phyloP scores from a whole-genome alignment of 2,113 vertebrate species.

The Corythoichthys haematopterus region DNA sequence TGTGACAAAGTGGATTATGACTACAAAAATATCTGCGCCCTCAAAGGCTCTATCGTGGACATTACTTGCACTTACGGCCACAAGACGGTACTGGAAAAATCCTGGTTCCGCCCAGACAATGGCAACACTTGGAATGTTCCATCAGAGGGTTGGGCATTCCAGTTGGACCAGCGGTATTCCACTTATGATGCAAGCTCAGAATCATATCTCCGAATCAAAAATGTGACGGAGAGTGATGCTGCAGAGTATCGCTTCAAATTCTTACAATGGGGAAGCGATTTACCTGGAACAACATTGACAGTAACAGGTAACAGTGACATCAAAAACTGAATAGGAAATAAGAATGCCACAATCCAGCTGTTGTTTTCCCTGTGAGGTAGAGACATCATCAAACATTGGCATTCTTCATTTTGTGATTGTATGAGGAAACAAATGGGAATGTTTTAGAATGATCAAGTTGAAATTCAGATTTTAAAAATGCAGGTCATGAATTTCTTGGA shows the following conservation, averaged over 20 bases:
- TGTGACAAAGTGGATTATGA: not conserved
- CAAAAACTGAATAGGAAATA: not conserved
- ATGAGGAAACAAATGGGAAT: no score
- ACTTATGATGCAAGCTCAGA: rapidly evolving
- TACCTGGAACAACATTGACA: no score
- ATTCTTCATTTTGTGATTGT: no score
- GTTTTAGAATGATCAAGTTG: no score
- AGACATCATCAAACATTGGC: no score
- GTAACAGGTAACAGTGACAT: no score
- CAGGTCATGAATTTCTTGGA: not conserved
- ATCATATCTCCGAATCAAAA: not conserved
- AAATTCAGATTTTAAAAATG: no score
- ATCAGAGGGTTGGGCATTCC: no score
- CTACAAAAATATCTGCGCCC: not conserved
- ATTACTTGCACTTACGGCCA: no score
- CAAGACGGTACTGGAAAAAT: no score
- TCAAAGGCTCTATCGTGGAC: not conserved
- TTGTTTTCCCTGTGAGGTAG: not conserved
- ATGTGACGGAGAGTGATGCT: slow-evolving; percentile 13
- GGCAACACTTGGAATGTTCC: no score
- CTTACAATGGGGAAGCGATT: not conserved
- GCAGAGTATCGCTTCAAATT: slow-evolving; percentile 6
- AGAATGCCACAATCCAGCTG: not conserved
- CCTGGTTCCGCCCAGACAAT: no score
- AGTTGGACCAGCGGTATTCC: not conserved